These are phyloP conservation scores for Drosophila carrolli DNA, from an alignment of 1,140 invertebrate genomes.

Conservation along the genomic window DNA sequence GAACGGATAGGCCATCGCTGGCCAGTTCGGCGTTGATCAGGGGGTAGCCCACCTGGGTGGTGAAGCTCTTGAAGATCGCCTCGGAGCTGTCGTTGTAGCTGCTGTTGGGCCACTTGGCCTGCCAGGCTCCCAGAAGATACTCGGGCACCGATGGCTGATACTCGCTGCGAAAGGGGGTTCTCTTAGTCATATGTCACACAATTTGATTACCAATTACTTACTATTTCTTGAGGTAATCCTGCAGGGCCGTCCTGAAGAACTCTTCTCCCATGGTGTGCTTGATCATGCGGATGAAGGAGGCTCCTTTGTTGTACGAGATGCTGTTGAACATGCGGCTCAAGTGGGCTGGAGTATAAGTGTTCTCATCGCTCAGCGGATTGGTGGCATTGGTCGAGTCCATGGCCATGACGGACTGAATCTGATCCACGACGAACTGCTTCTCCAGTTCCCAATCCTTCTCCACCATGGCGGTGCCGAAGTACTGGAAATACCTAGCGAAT, in stretches of 20 bases:
- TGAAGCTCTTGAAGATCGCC: constrained; percentile 89
- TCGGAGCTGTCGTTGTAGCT: constrained; percentile 44
- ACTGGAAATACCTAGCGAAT: constrained; percentile 89
- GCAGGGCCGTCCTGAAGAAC: constrained; percentile 87
- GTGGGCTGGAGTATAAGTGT: constrained; percentile 85
- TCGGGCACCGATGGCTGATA: constrained; percentile 85
- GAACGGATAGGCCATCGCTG: constrained; percentile 17
- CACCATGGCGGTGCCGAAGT: constrained; percentile 87
- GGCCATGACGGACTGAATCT: constrained; percentile 88
- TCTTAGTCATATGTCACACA: too few species aligned
- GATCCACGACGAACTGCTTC: constrained; percentile 87
- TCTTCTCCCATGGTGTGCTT: constrained; percentile 88
- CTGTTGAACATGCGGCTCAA: constrained; percentile 86
- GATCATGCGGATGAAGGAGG: constrained; percentile 91
- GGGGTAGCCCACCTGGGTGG: constrained; percentile 90
- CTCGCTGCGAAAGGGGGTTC: constrained; percentile 26
- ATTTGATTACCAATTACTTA: constrained; percentile 61
- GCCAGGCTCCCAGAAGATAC: constrained; percentile 88
- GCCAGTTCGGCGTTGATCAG: constrained; percentile 86
- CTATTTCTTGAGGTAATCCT: constrained; percentile 85
- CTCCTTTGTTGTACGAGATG: constrained; percentile 88
- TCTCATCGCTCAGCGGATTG: constrained; percentile 86
- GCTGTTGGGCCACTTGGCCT: constrained; percentile 70
- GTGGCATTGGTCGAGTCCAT: constrained; percentile 88
- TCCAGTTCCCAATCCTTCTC: constrained; percentile 86